phyloP scores from a whole-genome alignment of 2,113 vertebrate genomes.

The Otocyon megalotis region DNA sequence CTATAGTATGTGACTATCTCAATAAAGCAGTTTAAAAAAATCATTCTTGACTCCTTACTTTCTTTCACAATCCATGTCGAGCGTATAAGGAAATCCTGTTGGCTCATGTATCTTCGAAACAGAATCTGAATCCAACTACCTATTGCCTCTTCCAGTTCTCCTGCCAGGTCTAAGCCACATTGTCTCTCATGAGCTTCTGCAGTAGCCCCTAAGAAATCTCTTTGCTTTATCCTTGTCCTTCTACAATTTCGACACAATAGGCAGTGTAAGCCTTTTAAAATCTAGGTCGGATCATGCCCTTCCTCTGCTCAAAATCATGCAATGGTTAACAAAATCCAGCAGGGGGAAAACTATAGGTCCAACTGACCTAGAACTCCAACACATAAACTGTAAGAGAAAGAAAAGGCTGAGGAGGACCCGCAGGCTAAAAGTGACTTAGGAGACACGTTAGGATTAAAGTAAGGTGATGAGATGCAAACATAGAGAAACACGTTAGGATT shows the following conservation, averaged over 20 bases:
- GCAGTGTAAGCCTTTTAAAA: not conserved
- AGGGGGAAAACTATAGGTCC: not conserved
- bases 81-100: not conserved
- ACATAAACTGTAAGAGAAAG: not conserved
- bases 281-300: not conserved
- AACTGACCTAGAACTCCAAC: not conserved
- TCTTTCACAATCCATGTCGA: not conserved
- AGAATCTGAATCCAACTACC: not conserved
- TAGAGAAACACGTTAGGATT: not conserved
- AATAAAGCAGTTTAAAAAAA: not conserved
- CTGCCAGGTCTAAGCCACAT: not conserved
- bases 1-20: not conserved
- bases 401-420: not conserved
- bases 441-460: not conserved
- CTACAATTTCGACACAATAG: not conserved
- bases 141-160: not conserved
- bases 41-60: not conserved
- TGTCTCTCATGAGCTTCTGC: not conserved
- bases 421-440: not conserved
- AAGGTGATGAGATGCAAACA: not conserved
- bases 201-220: not conserved
- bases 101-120: not conserved
- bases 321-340: not conserved
- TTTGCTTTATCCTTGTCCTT: not conserved
- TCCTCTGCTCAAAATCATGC: not conserved